Evolutionary conservation across 2,888 invertebrate genomes (phyloP).

Genomic region (Melieria omissa): DNA sequence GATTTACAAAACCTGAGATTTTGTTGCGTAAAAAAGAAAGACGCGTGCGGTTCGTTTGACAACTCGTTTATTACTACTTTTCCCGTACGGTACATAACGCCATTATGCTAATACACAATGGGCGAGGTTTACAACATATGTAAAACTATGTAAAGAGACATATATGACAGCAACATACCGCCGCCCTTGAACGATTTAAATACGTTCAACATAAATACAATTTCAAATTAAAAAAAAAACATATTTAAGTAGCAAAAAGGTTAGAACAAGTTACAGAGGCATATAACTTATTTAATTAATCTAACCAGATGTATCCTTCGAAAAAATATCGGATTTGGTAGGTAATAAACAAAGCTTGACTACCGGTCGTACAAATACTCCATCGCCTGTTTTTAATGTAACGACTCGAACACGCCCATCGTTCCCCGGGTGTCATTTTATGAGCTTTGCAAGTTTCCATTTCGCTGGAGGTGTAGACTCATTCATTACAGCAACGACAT

Average conservation of each 20-base stretch:
- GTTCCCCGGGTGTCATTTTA: conserved; percentile 20
- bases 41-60: no score
- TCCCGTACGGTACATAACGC: no score
- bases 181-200: background rate
- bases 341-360: conserved; percentile 15
- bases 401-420: conserved; percentile 22
- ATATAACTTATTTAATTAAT: background rate
- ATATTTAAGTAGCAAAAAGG: background rate
- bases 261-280: background rate
- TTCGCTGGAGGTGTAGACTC: conserved; percentile 22
- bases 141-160: background rate
- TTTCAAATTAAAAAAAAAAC: no score
- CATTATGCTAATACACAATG: no score
- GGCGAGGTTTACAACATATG: background rate
- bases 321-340: conserved; percentile 1
- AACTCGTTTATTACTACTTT: no score
- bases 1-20: no score
- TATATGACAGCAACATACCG: background rate
- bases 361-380: conserved; percentile 14
- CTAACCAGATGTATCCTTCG: background rate
- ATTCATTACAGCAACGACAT: conserved; percentile 9
- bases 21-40: no score
- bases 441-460: conserved; percentile 21
- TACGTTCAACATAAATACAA: background rate
- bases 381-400: conserved; percentile 12